Conservation (phyloP, 2,113 vertebrate genomes). For the Mugil cephalus region DNA sequence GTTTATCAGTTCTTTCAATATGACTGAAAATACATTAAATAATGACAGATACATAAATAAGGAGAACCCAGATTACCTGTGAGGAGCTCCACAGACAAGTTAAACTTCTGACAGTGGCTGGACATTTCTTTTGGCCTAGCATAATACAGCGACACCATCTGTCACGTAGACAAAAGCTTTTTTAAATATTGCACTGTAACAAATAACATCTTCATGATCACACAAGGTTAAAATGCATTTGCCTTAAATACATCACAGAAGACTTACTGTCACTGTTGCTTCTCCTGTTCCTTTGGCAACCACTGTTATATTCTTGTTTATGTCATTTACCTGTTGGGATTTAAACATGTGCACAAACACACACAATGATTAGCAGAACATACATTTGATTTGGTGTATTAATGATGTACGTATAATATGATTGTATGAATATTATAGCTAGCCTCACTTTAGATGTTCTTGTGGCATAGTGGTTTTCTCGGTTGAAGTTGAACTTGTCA, state of each 20-base stretch:
- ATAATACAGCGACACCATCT: constrained; percentile 87
- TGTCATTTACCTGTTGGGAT: constrained; percentile 55
- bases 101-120: constrained; percentile 83
- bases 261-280: constrained; percentile 82
- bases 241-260: neutral
- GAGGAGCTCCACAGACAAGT: constrained; percentile 77
- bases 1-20: neutral
- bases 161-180: constrained; percentile 2
- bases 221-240: no score
- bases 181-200: neutral
- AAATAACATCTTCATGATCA: no score
- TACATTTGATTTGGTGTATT: no score
- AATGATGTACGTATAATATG: no score
- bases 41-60: neutral
- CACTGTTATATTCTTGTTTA: constrained; percentile 82
- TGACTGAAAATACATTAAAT: no score
- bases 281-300: constrained; percentile 84
- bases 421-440: neutral
- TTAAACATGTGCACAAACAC: neutral
- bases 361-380: constrained; percentile 1
- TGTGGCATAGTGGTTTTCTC: constrained; percentile 66
- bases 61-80: constrained; percentile 48
- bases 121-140: constrained; percentile 75
- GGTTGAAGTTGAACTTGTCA: constrained; percentile 68
- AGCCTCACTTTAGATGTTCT: constrained; percentile 83